Conservation (phyloP, 2,797 vertebrate genomes). For the Rachycentron canadum region DNA sequence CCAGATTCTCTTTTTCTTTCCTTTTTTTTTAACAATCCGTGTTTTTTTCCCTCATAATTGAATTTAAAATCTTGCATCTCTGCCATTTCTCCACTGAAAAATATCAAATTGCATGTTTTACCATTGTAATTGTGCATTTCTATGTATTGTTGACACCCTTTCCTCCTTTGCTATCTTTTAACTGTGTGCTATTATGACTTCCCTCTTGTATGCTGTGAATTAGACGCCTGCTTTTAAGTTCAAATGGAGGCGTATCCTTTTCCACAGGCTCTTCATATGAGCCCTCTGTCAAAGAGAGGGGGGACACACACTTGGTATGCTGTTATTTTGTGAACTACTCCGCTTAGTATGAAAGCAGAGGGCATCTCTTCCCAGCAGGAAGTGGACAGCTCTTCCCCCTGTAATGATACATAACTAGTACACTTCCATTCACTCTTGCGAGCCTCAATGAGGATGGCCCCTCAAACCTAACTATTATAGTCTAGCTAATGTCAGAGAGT, state of each 20-base stretch:
- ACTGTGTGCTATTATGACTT: constrained; percentile 68
- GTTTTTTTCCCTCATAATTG: constrained; percentile 16
- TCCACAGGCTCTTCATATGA: constrained; percentile 66
- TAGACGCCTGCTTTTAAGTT: constrained; percentile 80
- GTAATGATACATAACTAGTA: constrained; percentile 85
- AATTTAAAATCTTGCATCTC: constrained; percentile 42
- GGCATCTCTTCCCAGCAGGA: constrained; percentile 85
- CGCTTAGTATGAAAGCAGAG: constrained; percentile 84
- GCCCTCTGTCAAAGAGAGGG: constrained; percentile 70
- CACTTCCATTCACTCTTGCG: constrained; percentile 76
- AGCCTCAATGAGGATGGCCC: constrained; percentile 73
- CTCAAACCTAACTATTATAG: constrained; percentile 79
- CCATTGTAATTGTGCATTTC: constrained; percentile 71
- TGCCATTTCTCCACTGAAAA: constrained; percentile 32
- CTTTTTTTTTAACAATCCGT: constrained; percentile 26
- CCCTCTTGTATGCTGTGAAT: constrained; percentile 68
- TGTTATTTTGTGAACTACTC: constrained; percentile 86
- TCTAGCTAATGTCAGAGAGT: constrained; percentile 81
- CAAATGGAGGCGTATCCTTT: constrained; percentile 80
- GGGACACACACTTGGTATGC: constrained; percentile 75
- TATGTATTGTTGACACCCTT: constrained; percentile 61
- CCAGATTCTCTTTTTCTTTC: not conserved
- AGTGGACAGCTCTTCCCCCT: constrained; percentile 78
- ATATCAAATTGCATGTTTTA: constrained; percentile 74
- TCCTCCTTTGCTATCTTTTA: constrained; percentile 60